Evolutionary conservation across 92 coral and sea anemone genomes (phyloP), one percentile per base, ranked within the genome.

Genomic region (Metridium senile): DNA sequence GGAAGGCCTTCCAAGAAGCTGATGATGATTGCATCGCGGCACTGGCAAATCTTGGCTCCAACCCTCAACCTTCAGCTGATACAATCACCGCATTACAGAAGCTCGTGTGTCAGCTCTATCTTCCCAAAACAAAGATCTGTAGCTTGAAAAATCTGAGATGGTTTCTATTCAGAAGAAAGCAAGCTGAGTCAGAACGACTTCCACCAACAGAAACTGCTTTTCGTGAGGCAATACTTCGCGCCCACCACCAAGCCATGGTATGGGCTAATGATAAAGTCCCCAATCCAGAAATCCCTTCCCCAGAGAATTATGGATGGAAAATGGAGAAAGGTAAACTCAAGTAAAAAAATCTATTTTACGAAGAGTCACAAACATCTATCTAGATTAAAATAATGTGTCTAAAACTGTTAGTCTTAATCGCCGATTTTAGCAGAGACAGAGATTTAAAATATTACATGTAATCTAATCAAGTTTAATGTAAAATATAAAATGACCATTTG

Each of bases 231-330:
- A 75, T 84, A 52, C 58, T 57, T 35, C 56, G 79, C 26, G 86
- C 83, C 18, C 83, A 81, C 63, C 74, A 79, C 74, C 88, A 84
- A 70, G 71, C 61, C 26, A 78, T 84, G 52, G 79, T 84, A 79
- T 84, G 84, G 88, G 75, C 75, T 64, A 75, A 68, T 33, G 76
- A 76, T 64, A 75, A 17, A 13, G 69, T 71, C 19, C 73, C 89
- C 25, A 78, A 83, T 72, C 76, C 84, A 71, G 76, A 59, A 22
- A 32, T 84, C 27, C 84, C 81, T 30, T 78, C 81, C 26, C 84
- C 89, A 35, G 17, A 29, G 59, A 74, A 66, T 46, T 84, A 70
- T 59, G 85, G 85, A 52, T 85, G 89, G 89, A 66, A 73, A 66
- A 47, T 66, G 74, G 74, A 77, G 54, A 77, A 74, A 67, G 68